A percentile compares a stretch with the other conserved stretches of the same genome.
phyloP scores from a whole-genome alignment of 92 coral and sea anemone species.

The Siderastrea siderea region DNA sequence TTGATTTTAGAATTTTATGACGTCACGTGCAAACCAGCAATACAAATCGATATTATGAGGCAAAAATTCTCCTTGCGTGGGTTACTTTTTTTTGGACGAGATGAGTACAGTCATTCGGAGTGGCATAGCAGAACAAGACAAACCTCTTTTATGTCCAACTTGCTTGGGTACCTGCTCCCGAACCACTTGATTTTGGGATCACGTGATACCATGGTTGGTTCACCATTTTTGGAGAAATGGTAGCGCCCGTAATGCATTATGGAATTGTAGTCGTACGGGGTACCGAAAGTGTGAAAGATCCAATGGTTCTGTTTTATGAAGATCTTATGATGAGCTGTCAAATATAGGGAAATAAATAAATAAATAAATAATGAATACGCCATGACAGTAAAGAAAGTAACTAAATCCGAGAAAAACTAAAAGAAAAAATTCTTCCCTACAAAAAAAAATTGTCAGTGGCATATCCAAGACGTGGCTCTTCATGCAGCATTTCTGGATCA shows the following conservation, averaged over 20 bases:
- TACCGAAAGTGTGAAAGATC: slow-evolving; percentile 73
- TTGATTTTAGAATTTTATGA: too few species aligned
- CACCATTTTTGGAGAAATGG: slow-evolving; percentile 76
- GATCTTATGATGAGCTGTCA: slow-evolving; percentile 63
- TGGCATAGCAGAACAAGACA: neutral
- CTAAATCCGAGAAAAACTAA: neutral
- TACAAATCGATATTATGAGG: too few species aligned
- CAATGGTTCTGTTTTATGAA: slow-evolving; percentile 70
- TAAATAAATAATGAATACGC: too few species aligned
- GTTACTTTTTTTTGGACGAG: neutral
- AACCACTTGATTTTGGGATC: slow-evolving; percentile 68
- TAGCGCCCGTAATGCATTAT: slow-evolving; percentile 85
- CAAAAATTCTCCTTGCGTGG: too few species aligned
- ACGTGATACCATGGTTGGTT: slow-evolving; percentile 75
- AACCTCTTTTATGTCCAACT: slow-evolving; percentile 71
- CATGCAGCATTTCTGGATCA: too few species aligned
- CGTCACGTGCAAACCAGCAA: too few species aligned
- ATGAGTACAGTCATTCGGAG: neutral
- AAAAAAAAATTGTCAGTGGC: too few species aligned
- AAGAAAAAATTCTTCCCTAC: neutral
- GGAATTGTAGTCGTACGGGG: slow-evolving; percentile 83
- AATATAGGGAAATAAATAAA: neutral
- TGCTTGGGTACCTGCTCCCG: slow-evolving; percentile 69
- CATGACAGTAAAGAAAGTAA: too few species aligned
- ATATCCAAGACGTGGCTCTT: too few species aligned